phyloP scores from a whole-genome alignment of 2,797 vertebrate genomes.

The Chrosomus eos region DNA sequence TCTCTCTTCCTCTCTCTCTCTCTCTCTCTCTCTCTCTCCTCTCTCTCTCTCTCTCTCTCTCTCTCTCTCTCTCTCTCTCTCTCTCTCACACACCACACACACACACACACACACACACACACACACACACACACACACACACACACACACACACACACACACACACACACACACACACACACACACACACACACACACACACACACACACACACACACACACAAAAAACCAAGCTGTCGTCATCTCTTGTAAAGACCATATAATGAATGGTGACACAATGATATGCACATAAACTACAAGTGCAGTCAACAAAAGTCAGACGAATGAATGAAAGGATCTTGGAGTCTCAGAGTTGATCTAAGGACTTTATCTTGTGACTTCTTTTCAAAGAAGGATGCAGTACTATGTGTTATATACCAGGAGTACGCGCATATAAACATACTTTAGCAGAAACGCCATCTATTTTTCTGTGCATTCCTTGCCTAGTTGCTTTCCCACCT shows the following conservation, averaged over 20 bases:
- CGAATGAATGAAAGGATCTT: slow-evolving; percentile 3
- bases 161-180: background rate
- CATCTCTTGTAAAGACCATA: background rate
- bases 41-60: too few relatives aligned
- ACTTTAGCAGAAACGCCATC: background rate
- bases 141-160: background rate
- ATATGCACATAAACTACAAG: background rate
- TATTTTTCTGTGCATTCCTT: background rate
- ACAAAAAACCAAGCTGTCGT: background rate
- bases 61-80: too few relatives aligned
- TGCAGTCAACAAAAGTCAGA: background rate
- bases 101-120: too few relatives aligned
- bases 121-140: too few relatives aligned
- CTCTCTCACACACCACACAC: background rate
- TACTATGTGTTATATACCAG: slow-evolving; percentile 16
- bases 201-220: background rate
- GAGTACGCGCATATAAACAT: background rate
- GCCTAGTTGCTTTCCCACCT: background rate
- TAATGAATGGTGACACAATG: background rate
- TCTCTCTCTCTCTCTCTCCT: background rate
- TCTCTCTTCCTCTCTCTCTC: too few relatives aligned
- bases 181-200: too few relatives aligned
- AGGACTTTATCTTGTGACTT: background rate
- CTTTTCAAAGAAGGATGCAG: background rate
- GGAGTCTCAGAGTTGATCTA: background rate